Evolutionary conservation across 2,113 vertebrate species (phyloP), one percentile per base, ranked within the genome.

Genomic region (Centrocercus urophasianus): DNA sequence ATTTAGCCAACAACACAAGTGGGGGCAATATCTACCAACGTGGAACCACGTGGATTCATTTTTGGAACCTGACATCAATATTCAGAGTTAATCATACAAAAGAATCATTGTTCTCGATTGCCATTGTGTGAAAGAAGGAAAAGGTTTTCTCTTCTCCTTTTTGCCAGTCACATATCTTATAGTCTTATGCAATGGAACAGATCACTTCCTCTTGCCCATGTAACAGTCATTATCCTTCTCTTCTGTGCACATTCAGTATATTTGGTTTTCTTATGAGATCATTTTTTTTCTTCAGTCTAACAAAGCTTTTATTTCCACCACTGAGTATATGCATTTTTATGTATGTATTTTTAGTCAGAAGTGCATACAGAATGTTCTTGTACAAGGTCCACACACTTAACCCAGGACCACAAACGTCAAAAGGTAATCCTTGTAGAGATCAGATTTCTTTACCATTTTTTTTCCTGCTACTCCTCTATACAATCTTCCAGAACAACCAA

Each of bases 171-270:
- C 36, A 42, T 14, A 5, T 64, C 67, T 74, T 47, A 86, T 1
- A 59, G 69, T 48, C 96, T 92, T 54, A 95, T 38, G 64, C 74
- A 89, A 83, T 66, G 34, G 92, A 96, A 94, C 2, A 47, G 63
- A 94, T 93, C 47, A 56, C 88, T 61, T 74, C 88, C 65, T 96
- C 96, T 96, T 91, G 25, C 43, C 82, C 75, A 32, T 65, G 57
- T 72, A 75, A 81, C 9, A 16, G 87, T 89, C 90, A 82, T 93
- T 92, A 93, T 22, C 81, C 47, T 90, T 96, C 67, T 59, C n/a
- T 96, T 96, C 82, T 83, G 52, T 56, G 59, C 76, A 91, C 61
- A 90, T 85, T 96, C 70, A 65, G 45, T 45, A 34, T 66, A 40
- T 38, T 82, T 81, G 84, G 63, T 80, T 97, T 95, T 61, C 72